These are phyloP conservation scores for Ancistrus triradiatus DNA, from an alignment of 2,113 vertebrate species.

Conservation along the genomic window DNA sequence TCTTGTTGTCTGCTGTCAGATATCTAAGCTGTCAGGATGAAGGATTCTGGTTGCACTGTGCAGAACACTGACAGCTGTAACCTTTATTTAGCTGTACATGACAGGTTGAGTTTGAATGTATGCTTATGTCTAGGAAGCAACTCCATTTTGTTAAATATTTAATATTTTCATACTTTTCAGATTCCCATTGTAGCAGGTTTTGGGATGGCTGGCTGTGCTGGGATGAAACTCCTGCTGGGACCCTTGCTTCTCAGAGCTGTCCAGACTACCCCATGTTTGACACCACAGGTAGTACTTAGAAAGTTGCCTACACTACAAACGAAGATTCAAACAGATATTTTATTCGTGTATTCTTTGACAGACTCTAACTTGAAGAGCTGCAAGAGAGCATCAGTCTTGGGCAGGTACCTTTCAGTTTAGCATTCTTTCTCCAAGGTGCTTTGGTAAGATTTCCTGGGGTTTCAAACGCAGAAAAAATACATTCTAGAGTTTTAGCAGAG, in stretches of 20 bases:
- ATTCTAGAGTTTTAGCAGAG: constrained; percentile 42
- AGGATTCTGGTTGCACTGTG: background rate
- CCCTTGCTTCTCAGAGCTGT: constrained; percentile 73
- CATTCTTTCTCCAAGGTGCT: background rate
- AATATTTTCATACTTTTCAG: constrained; percentile 53
- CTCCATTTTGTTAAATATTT: background rate
- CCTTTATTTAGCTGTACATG: background rate
- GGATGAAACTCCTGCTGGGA: constrained; percentile 83
- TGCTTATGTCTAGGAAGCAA: background rate
- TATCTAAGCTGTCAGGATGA: background rate
- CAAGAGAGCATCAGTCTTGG: background rate
- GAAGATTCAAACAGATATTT: constrained; percentile 7
- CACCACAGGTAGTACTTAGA: constrained; percentile 65
- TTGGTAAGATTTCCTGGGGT: constrained; percentile 25
- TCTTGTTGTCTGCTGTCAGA: too few relatives aligned
- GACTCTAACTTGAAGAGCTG: constrained; percentile 9
- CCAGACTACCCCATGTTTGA: constrained; percentile 78
- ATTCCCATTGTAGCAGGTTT: constrained; percentile 75
- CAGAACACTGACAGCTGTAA: background rate
- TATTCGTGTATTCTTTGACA: constrained; percentile 15
- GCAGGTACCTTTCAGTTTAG: background rate
- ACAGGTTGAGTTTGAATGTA: background rate
- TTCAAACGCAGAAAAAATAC: constrained; percentile 31
- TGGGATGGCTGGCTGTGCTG: constrained; percentile 96
- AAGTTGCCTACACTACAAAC: background rate